These are phyloP conservation scores for Capitulum mitella DNA, from an alignment of 2,888 invertebrate species.

Conservation along the genomic window DNA sequence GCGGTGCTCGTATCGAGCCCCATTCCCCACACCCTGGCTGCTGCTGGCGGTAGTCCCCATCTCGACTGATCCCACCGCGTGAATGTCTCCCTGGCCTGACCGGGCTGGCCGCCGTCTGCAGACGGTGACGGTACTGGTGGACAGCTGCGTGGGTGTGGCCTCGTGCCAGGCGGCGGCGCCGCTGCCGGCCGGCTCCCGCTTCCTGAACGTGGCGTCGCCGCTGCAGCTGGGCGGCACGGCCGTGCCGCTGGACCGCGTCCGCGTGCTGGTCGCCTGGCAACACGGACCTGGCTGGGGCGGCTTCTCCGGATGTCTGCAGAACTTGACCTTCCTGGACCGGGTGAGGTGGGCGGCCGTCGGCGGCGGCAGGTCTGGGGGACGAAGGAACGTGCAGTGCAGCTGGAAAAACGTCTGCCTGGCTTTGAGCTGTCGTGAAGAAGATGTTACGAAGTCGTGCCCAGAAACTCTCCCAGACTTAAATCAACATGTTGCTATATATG, in stretches of 20 bases:
- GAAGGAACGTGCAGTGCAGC: too few relatives aligned
- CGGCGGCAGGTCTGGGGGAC: too few relatives aligned
- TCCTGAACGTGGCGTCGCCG: constrained; percentile 16
- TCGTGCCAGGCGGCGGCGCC: not conserved
- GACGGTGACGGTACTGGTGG: not conserved
- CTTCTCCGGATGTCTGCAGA: constrained; percentile 83
- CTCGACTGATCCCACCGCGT: too few relatives aligned
- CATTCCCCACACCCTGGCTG: too few relatives aligned
- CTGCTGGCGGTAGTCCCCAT: too few relatives aligned
- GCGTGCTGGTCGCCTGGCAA: not conserved
- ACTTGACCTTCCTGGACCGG: constrained; percentile 64
- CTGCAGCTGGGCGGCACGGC: constrained; percentile 17
- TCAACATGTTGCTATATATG: too few relatives aligned
- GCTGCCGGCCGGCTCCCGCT: not conserved
- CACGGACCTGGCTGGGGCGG: constrained; percentile 57
- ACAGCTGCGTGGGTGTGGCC: not conserved
- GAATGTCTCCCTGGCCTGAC: not conserved
- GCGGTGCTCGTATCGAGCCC: too few relatives aligned
- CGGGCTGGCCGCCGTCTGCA: not conserved
- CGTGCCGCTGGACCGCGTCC: not conserved
- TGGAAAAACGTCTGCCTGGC: too few relatives aligned
- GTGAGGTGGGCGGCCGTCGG: not conserved
- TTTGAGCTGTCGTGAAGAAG: too few relatives aligned
- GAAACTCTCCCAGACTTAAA: too few relatives aligned
- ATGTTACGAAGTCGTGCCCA: too few relatives aligned